Evolutionary conservation across 2,888 invertebrate genomes (phyloP), one percentile per base, ranked within the genome.

Genomic region (Selenia dentaria): DNA sequence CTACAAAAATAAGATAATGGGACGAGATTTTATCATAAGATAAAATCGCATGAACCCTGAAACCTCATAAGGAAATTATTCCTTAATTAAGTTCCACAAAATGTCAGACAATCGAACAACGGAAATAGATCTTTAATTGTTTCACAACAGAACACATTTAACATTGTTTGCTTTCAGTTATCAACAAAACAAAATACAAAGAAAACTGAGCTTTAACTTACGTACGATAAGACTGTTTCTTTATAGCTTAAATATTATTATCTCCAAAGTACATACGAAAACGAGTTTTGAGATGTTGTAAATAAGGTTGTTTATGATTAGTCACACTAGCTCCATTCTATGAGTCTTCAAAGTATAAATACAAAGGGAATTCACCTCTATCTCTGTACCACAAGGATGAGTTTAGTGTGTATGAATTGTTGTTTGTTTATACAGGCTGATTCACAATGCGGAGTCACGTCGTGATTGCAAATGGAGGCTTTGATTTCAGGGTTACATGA

Each of bases 401-500:
- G 10, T 16, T 26, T 13, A 13, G 24, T 5, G 3, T 9, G 35
- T 18, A 3, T 4, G 2, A 0, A 6, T 14, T 14, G 32, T 25
- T 36, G 35, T 36, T 37, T 37, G 5, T 37, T 11, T 27, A 36
- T 14, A 35, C 24, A 18, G 26, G 10, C 6, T 34, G 34, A 22
- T 33, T 44, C 33, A 14, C 18, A 43, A 33, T 45, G 31, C 43
- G 38, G 5, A 13, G 35, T 29, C 39, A 46, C 39, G 45, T 35
- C 2, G 3, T 35, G 39, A 46, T 46, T 35, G 45, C 34, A 46
- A 26, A 38, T 4, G 14, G 16, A 27, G 44, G 43, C 26, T 46
- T 46, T 46, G 39, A 35, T 39, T 38, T 39, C 29, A 25, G 38
- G 37, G 32, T 38, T 22, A 9, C 24, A 28, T n/a, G 4, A 26